phyloP scores from a whole-genome alignment of 2,113 vertebrate genomes.

The Microtus richardsoni region DNA sequence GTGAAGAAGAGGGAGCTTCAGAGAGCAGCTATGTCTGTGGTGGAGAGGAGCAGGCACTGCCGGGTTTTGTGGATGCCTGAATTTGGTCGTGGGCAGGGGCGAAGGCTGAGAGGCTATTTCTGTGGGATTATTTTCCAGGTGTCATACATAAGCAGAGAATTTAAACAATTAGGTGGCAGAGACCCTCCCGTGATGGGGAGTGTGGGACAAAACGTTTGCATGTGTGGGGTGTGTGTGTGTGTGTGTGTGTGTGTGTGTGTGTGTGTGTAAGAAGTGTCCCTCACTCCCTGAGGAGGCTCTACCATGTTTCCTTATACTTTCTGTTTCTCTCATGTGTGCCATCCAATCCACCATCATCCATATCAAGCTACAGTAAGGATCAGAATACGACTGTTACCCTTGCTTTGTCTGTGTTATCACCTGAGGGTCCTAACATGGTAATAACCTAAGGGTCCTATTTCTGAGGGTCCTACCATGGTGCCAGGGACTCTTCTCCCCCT shows the following conservation, averaged over 20 bases:
- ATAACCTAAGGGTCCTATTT: neutral
- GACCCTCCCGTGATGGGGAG: neutral
- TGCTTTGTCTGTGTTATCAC: neutral
- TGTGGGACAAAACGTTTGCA: neutral
- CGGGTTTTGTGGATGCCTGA: neutral
- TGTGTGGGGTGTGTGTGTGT: neutral
- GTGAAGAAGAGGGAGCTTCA: no score
- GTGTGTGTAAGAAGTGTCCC: neutral
- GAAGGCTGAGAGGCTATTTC: neutral
- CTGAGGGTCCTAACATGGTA: neutral
- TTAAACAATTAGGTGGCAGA: neutral
- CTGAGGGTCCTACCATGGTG: neutral
- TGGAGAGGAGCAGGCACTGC: no score
- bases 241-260: neutral
- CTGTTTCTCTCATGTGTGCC: neutral
- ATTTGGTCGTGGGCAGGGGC: neutral
- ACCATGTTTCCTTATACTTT: neutral
- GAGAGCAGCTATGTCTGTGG: no score
- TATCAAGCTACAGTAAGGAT: neutral
- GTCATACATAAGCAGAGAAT: neutral
- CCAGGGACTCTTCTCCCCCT: neutral
- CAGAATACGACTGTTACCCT: rapidly evolving
- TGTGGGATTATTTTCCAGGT: neutral
- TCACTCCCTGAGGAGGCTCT: neutral
- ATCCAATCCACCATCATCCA: neutral